A percentile compares a stretch with the other conserved stretches of the same genome.
Conservation (phyloP, 2,888 invertebrate genomes). For the Drosophila setosimentum region DNA sequence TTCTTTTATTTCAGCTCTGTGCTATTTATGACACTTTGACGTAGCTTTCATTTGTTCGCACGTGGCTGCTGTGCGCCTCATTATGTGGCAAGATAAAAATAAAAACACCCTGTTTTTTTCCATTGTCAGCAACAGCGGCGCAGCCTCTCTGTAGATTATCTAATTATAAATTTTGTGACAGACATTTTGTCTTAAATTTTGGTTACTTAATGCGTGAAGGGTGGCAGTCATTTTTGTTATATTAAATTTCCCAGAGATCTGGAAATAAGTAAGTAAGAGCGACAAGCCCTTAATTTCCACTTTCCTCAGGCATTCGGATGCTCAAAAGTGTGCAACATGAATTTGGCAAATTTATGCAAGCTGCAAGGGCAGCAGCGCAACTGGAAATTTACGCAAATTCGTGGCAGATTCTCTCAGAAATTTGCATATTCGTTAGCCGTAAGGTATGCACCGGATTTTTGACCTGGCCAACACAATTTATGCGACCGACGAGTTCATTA, state of each 20-base stretch:
- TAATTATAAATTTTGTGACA: conserved; percentile 60
- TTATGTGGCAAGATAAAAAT: conserved; percentile 58
- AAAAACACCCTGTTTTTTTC: conserved; percentile 36
- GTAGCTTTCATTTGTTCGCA: conserved; percentile 58
- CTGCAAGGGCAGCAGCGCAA: conserved; percentile 31
- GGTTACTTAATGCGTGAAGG: conserved; percentile 6
- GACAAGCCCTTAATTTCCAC: not conserved
- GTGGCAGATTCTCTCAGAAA: conserved; percentile 39
- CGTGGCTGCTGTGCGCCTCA: conserved; percentile 56
- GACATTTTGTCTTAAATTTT: conserved; percentile 18
- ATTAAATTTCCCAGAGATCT: conserved; percentile 4
- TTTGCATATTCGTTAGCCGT: conserved; percentile 42
- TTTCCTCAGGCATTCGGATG: conserved; percentile 13
- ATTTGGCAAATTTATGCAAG: conserved; percentile 52
- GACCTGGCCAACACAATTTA: conserved; percentile 30
- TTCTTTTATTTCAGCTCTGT: conserved; percentile 43
- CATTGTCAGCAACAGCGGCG: conserved; percentile 8
- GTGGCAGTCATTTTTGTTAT: conserved; percentile 1
- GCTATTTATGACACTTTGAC: conserved; percentile 70
- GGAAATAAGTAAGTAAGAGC: conserved; percentile 6
- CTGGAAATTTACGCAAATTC: conserved; percentile 37
- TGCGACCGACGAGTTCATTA: conserved; percentile 31
- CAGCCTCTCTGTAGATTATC: conserved; percentile 47
- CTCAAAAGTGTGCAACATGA: conserved; percentile 33
- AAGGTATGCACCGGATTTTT: conserved; percentile 27